Evolutionary conservation across 2,888 invertebrate genomes (phyloP), one percentile per base, ranked within the genome.

Genomic region (Meandrusa payeni): DNA sequence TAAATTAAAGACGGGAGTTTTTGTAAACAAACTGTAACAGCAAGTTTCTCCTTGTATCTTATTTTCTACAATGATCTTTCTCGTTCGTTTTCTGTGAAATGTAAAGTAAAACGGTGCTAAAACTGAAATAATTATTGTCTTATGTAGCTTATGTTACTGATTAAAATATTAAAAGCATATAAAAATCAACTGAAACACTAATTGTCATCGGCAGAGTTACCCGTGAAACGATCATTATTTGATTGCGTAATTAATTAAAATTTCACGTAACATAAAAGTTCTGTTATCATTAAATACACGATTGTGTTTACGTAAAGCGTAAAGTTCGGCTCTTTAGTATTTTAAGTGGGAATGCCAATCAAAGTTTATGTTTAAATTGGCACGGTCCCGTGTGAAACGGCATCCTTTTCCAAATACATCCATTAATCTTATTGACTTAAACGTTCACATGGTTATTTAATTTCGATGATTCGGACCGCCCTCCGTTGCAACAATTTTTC

Each of bases 361-460:
- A 13, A 12, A 22, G 22, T 22, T 12, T 6, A 11, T 12, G 22
- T 22, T 12, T n/a, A 22, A 33, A 33, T 12, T 23, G 6, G 22
- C 22, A 22, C n/a, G 12, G 12, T 23, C 22, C 20, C 12, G 20
- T 22, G 33, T 22, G 33, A 22, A 12, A 33, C 13, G 20, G 17
- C 11, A 33, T 32, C 10, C 20, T 32, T 11, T 22, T 1, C 12
- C 3, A 22, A 33, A 27, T 2, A n/a, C 3, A 10, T 4, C 5
- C 20, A 12, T 33, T 22, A 22, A 13, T 27, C 27, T 27, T 12
- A 2, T 27, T 27, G 6, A 12, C 12, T 12, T 26, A 9, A n/a
- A 10, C 26, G 26, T n/a, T 33, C 12, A 22, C 33, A 33, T 5
- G 12, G 7, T 22, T 22, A 33, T n/a, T 20, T 33, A 33, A 33